Evolutionary conservation across 2,888 invertebrate genomes (phyloP).

Genomic region (Harpalus rufipes): DNA sequence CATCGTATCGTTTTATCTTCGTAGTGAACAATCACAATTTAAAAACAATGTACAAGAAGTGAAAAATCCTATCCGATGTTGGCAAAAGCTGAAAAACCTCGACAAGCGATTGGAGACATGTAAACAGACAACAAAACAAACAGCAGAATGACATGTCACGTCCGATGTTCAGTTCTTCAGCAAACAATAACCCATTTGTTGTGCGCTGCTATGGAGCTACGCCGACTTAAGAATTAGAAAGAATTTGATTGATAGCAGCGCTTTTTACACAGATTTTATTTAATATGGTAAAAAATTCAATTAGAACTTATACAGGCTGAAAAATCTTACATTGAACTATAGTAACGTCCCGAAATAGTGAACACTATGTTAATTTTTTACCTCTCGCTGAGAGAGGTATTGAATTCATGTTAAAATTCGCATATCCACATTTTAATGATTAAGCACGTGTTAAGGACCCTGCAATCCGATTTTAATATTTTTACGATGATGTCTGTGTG

Average conservation of each 20-base stretch:
- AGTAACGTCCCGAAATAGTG: no score
- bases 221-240: not conserved
- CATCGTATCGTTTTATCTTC: conserved; percentile 39
- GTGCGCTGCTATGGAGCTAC: not conserved
- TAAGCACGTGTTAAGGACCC: no score
- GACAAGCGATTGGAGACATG: conserved; percentile 50
- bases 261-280: not conserved
- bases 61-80: conserved; percentile 45
- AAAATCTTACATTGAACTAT: no score
- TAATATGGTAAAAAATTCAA: not conserved
- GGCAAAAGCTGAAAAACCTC: conserved; percentile 33
- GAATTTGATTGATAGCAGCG: not conserved
- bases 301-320: not conserved
- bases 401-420: no score
- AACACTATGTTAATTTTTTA: no score
- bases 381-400: no score
- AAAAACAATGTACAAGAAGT: conserved; percentile 58
- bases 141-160: conserved; percentile 40
- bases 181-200: conserved; percentile 51
- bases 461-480: no score
- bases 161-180: conserved; percentile 37
- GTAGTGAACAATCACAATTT: conserved; percentile 47
- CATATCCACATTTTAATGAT: no score
- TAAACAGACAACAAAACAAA: conserved; percentile 56
- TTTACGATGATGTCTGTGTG: no score